Evolutionary conservation across 2,797 vertebrate species (phyloP), one percentile per base, ranked within the genome.

Genomic region (Aratinga solstitialis): DNA sequence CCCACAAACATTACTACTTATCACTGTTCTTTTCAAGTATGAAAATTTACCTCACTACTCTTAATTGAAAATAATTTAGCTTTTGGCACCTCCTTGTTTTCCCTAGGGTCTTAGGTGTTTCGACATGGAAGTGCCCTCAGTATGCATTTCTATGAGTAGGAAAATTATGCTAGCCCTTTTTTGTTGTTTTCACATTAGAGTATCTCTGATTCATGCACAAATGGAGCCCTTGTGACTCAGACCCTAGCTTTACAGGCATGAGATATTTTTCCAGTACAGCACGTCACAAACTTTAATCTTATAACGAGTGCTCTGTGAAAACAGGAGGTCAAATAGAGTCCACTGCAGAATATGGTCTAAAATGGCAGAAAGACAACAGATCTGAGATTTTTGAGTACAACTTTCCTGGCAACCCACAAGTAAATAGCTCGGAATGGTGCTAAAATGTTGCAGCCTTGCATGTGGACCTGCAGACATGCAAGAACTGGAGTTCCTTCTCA

Each of bases 261-360:
- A 40, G 56, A 26, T n/a, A 18, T 34, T 5, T 4, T 50, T 34
- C 43, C 75, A 74, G 61, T 15, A 42, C 29, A 36, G 18, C 27
- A 36, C 20, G 36, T 75, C 72, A 18, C 21, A 13, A 45, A 19
- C 38, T 42, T 32, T 30, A 34, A 54, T 32, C 79, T 51, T 17
- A 17, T 36, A 48, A 17, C 0, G 0, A 71, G 38, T 9, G 7
- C 5, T 4, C 59, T 17, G 13, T 10, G 47, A 48, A 51, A 72
- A 36, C 29, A 65, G 72, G n/a, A 73, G 51, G 17, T 30, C 56
- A 83, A 7, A 12, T 13, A 30, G 16, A 80, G 14, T 10, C 56
- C 24, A 38, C 8, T 75, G 63, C 8, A 84, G 48, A 67, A 34
- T 63, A 48, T 42, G 22, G 13, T 23, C 30, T 58, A 18, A 88